Percentiles rank a stretch among this genome's conserved stretches.
These are phyloP conservation scores for Drosophila austrosaltans DNA, from an alignment of 2,888 invertebrate species.

Conservation along the genomic window DNA sequence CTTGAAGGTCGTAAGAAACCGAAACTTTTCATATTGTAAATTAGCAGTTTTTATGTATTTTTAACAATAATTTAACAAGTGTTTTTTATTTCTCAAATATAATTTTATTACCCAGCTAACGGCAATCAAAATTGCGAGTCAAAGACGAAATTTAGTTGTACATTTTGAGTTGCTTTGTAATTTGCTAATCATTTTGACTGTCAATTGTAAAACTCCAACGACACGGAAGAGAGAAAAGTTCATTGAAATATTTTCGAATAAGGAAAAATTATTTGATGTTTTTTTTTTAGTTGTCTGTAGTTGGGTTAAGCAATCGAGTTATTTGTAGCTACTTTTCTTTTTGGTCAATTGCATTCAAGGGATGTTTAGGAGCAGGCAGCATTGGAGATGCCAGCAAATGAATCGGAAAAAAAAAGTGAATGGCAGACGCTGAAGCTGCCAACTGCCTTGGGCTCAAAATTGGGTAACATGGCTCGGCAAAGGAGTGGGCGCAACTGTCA, in stretches of 20 bases:
- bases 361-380: constrained; percentile 45
- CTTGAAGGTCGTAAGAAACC: too few species aligned
- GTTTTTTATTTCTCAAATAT: too few species aligned
- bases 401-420: constrained; percentile 70
- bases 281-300: not conserved
- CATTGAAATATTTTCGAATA: constrained; percentile 46
- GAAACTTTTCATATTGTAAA: too few species aligned
- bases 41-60: too few species aligned
- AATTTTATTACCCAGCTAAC: too few species aligned
- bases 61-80: too few species aligned
- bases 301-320: constrained; percentile 46
- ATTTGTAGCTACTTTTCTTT: constrained; percentile 44
- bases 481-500: constrained; percentile 49
- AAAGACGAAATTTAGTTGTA: not conserved
- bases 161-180: constrained; percentile 35
- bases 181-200: constrained; percentile 67
- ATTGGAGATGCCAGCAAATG: constrained; percentile 20
- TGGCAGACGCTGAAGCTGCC: constrained; percentile 62
- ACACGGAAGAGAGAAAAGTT: constrained; percentile 71
- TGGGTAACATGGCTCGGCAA: constrained; percentile 54
- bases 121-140: constrained; percentile 22
- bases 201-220: constrained; percentile 33
- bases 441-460: constrained; percentile 58
- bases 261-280: constrained; percentile 29
- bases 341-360: constrained; percentile 45